phyloP scores from a whole-genome alignment of 2,888 invertebrate genomes.

The Gryllus longicercus region DNA sequence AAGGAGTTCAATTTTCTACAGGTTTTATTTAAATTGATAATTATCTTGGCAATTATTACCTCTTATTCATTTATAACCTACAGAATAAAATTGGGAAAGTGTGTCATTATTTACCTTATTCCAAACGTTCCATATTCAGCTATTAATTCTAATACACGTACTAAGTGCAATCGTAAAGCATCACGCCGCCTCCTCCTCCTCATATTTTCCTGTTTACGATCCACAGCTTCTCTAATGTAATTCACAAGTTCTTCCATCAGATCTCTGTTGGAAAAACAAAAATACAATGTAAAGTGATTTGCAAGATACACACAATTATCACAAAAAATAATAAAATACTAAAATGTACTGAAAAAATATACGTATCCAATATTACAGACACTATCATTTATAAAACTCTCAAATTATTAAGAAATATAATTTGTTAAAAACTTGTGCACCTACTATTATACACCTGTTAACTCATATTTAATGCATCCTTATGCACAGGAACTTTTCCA shows the following conservation, averaged over 20 bases:
- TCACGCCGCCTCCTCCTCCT: conserved; percentile 79
- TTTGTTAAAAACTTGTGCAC: too few species aligned
- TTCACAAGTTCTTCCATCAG: conserved; percentile 92
- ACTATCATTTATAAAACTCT: too few species aligned
- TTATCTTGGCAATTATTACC: conserved; percentile 40
- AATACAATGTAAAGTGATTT: background rate
- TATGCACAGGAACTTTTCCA: too few species aligned
- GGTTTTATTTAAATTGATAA: too few species aligned
- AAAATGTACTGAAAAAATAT: background rate
- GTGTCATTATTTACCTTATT: conserved; percentile 53
- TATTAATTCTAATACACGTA: conserved; percentile 85
- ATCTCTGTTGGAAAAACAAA: conserved; percentile 60
- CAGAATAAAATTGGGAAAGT: background rate
- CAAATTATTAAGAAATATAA: too few species aligned
- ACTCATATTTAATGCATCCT: too few species aligned
- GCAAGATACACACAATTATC: conserved; percentile 10
- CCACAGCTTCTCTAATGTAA: conserved; percentile 91
- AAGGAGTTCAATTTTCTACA: too few species aligned
- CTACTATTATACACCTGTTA: too few species aligned
- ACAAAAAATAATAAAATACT: conserved; percentile 21
- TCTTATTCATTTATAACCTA: background rate
- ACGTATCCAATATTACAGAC: too few species aligned
- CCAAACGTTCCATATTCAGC: conserved; percentile 89
- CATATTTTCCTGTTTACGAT: conserved; percentile 96
- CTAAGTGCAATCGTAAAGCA: conserved; percentile 84